These are phyloP conservation scores for Micromussa lordhowensis DNA, from an alignment of 92 coral and sea anemone genomes.

Conservation along the genomic window DNA sequence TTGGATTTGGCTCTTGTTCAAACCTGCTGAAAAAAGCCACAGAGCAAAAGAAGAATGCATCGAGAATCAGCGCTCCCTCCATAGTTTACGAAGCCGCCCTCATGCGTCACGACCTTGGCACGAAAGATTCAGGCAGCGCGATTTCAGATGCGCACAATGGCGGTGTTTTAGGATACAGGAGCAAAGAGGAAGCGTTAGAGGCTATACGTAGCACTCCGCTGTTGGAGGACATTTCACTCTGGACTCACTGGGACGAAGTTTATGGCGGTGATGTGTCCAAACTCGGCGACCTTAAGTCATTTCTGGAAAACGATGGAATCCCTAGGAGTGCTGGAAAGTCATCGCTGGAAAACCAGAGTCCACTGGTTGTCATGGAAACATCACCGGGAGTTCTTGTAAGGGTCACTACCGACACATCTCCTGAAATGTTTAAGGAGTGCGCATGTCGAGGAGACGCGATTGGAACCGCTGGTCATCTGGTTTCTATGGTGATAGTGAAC, in stretches of 20 bases:
- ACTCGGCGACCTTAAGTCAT: slow-evolving; percentile 77
- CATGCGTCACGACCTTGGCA: slow-evolving; percentile 36
- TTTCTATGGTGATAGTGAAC: slow-evolving; percentile 81
- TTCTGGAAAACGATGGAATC: slow-evolving; percentile 65
- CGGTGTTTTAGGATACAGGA: slow-evolving; percentile 76
- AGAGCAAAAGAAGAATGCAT: slow-evolving; percentile 20
- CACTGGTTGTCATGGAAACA: slow-evolving; percentile 69
- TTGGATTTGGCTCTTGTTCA: slow-evolving; percentile 59
- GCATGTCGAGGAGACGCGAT: slow-evolving; percentile 64
- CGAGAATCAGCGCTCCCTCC: slow-evolving; percentile 4
- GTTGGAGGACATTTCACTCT: slow-evolving; percentile 66
- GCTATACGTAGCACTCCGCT: slow-evolving; percentile 82
- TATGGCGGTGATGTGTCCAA: slow-evolving; percentile 61
- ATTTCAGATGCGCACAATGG: slow-evolving; percentile 26
- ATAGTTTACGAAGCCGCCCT: slow-evolving; percentile 75
- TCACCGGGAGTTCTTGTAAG: slow-evolving; percentile 67
- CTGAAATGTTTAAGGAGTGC: slow-evolving; percentile 60
- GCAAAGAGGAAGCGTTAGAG: slow-evolving; percentile 64
- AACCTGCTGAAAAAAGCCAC: slow-evolving; percentile 34
- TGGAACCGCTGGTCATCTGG: slow-evolving; percentile 86
- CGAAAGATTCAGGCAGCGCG: background rate
- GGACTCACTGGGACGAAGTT: slow-evolving; percentile 88
- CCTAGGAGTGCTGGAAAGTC: slow-evolving; percentile 27
- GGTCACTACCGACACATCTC: slow-evolving; percentile 69
- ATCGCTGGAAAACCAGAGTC: background rate